These are phyloP conservation scores for Rotaria socialis DNA, from an alignment of 2,888 invertebrate species.

Conservation along the genomic window DNA sequence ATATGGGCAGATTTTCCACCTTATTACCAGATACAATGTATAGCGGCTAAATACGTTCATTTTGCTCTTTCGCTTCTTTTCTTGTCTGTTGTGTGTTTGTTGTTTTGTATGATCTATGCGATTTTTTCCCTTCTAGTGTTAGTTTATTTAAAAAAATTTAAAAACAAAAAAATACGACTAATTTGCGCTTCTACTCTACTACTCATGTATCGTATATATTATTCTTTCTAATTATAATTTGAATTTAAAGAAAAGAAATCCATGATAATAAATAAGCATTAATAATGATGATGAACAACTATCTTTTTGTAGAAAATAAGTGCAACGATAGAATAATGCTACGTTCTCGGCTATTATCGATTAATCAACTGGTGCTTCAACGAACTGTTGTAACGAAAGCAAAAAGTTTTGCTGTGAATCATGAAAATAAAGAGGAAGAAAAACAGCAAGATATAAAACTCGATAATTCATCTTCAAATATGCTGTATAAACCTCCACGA, in stretches of 20 bases:
- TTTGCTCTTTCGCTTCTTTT: background rate
- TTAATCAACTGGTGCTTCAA: background rate
- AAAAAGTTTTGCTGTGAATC: background rate
- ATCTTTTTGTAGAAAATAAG: background rate
- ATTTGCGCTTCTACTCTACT: background rate
- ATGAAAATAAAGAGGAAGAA: background rate
- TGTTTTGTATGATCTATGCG: slow-evolving; percentile 9
- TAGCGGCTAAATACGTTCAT: slow-evolving; percentile 7
- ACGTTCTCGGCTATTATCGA: background rate
- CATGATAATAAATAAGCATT: background rate
- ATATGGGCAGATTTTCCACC: background rate
- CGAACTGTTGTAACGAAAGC: background rate
- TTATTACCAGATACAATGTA: background rate
- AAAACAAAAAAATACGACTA: background rate
- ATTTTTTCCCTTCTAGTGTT: slow-evolving; percentile 12
- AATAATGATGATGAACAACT: background rate
- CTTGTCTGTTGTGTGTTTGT: background rate
- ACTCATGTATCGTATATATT: slow-evolving; percentile 9
- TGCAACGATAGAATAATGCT: background rate
- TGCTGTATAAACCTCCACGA: background rate
- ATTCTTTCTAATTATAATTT: background rate
- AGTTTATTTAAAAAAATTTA: background rate
- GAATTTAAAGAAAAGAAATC: background rate
- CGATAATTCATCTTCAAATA: background rate
- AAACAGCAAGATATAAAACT: background rate